Base-by-base conservation (phyloP, 2,797 vertebrate genomes). In the Ctenopoma kingsleyae region DNA sequence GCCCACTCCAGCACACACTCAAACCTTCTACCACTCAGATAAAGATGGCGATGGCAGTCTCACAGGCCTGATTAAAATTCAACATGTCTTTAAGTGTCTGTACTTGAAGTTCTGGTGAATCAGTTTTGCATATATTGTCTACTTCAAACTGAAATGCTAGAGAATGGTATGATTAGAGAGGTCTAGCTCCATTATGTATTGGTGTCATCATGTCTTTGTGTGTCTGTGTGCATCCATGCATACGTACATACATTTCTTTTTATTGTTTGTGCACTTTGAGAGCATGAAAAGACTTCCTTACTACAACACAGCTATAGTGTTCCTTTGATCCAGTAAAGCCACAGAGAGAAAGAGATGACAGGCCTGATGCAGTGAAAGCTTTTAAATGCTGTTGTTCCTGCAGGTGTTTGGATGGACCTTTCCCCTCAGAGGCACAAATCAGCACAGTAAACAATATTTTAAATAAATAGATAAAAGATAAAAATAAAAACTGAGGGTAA, bases 321-420 rank as follows among this genome's bases (percentile, higher is more conserved):
- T 70, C 48, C 87, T 93, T 92, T 92, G 90, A 93, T 91, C 83
- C 71, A 27, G 53, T 50, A 70, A 77, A 90, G 74, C 85, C 83
- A 85, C 78, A 65, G 74, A 75, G 69, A 80, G 73, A 82, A 73
- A 79, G 61, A 78, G 78, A 83, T 87, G 86, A 84, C 82, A 78
- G 70, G 75, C 77, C 41, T 25, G 71, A 58, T 78, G 74, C 83
- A 85, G 81, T 67, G 84, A 90, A 89, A 89, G 91, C 88, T 90
- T 91, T 88, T 90, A 90, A 91, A 84, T 63, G 44, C 69, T 85
- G 89, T 93, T 90, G 87, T 87, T 92, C 76, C 84, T 80, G 83
- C 87, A 92, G 87, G 91, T 93, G 89, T 89, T 87, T 84, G 71
- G 67, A 70, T 82, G 71, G 76, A 49, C 79, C 63, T 78, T 72